These are phyloP conservation scores for Pseudolycoriella hygida DNA, from an alignment of 2,888 invertebrate genomes.

Conservation along the genomic window DNA sequence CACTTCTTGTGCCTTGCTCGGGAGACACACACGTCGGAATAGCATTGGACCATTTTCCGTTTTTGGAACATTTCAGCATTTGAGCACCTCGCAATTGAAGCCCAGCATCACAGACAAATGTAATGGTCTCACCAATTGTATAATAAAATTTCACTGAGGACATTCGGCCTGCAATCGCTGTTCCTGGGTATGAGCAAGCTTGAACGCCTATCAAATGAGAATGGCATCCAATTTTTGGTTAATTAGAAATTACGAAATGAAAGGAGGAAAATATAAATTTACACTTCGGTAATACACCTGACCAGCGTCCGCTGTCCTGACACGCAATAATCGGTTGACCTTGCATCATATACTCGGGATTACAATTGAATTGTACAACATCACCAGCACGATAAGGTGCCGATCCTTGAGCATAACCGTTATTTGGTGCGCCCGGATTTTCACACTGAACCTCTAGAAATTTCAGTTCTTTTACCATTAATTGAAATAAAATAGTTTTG, in stretches of 20 bases:
- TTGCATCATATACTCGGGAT: constrained; percentile 75
- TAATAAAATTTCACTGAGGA: constrained; percentile 78
- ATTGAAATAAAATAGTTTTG: constrained; percentile 2
- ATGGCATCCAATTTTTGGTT: background rate
- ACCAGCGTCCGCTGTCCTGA: constrained; percentile 75
- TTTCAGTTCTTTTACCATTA: constrained; percentile 5
- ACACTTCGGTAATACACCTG: constrained; percentile 70
- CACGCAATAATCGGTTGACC: constrained; percentile 80
- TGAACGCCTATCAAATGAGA: constrained; percentile 40
- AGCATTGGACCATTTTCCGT: constrained; percentile 73
- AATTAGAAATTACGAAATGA: too few relatives aligned
- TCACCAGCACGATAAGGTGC: constrained; percentile 70
- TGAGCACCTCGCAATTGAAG: constrained; percentile 56
- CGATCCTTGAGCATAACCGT: constrained; percentile 62
- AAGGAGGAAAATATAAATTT: constrained; percentile 26
- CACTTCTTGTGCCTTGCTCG: constrained; percentile 5
- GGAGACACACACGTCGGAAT: constrained; percentile 49
- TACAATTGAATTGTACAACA: constrained; percentile 73
- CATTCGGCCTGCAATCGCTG: constrained; percentile 71
- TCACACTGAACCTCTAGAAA: constrained; percentile 60
- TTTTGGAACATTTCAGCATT: constrained; percentile 60
- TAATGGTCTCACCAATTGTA: constrained; percentile 68
- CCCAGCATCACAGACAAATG: constrained; percentile 67
- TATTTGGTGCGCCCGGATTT: constrained; percentile 51
- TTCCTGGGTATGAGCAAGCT: constrained; percentile 76